phyloP scores from a whole-genome alignment of 2,888 invertebrate species.

The Sminthurides aquaticus region DNA sequence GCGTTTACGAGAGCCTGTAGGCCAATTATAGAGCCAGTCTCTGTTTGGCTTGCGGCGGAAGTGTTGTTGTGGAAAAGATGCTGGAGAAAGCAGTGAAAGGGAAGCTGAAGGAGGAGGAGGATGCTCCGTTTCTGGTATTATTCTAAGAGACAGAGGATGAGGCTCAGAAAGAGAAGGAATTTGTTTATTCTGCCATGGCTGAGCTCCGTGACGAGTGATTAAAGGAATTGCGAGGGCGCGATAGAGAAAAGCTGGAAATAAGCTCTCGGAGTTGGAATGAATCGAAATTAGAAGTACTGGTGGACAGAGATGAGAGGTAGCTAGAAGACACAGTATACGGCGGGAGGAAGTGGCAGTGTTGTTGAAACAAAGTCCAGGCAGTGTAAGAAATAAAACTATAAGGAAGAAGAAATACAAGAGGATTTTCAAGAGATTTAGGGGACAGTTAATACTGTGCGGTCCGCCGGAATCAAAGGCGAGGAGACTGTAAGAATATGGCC shows the following conservation, averaged over 20 bases:
- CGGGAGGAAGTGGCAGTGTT: too few species aligned
- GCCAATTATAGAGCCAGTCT: not conserved
- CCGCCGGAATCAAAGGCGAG: not conserved
- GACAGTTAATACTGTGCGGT: not conserved
- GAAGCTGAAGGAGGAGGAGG: not conserved
- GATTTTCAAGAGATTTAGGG: not conserved
- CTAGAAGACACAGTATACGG: too few species aligned
- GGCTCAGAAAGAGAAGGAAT: not conserved
- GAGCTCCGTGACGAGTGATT: not conserved
- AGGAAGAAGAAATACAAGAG: not conserved
- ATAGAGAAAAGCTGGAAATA: too few species aligned
- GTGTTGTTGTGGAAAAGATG: not conserved
- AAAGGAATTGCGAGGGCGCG: too few species aligned
- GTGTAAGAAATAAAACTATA: too few species aligned
- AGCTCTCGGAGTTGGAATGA: too few species aligned
- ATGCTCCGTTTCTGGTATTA: too few species aligned
- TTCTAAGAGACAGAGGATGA: too few species aligned
- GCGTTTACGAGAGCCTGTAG: not conserved
- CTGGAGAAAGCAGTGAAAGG: not conserved
- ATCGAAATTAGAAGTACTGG: too few species aligned
- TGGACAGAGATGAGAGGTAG: too few species aligned
- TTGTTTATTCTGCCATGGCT: not conserved
- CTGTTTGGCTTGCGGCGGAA: too few species aligned
- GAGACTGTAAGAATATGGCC: not conserved
- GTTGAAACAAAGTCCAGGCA: too few species aligned